These are phyloP conservation scores for Chymomyza caudatula DNA, from an alignment of 2,888 invertebrate genomes.

Conservation along the genomic window DNA sequence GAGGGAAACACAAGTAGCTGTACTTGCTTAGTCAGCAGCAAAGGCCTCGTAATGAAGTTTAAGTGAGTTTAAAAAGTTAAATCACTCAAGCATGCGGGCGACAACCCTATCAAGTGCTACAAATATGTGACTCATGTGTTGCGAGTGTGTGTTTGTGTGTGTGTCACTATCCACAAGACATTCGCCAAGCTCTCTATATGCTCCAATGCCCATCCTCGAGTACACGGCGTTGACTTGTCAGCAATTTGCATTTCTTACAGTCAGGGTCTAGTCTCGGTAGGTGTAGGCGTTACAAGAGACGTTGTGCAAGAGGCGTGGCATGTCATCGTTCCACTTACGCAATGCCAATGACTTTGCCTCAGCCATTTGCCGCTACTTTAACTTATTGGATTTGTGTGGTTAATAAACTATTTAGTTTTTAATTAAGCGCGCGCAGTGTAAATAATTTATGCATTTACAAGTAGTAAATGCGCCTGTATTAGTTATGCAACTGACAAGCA, in stretches of 20 bases:
- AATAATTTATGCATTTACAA: conserved; percentile 29
- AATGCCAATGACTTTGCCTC: conserved; percentile 4
- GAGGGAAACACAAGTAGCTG: conserved; percentile 21
- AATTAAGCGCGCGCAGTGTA: conserved; percentile 45
- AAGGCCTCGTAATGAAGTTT: conserved; percentile 53
- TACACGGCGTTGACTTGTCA: conserved; percentile 10
- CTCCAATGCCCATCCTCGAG: background rate
- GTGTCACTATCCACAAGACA: background rate
- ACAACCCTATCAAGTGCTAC: background rate
- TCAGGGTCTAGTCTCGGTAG: background rate
- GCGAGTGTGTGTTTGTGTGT: conserved; percentile 18
- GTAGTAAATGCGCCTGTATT: conserved; percentile 9
- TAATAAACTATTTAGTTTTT: conserved; percentile 57
- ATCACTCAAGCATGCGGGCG: conserved; percentile 21
- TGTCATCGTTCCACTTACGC: background rate
- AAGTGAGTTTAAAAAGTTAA: conserved; percentile 48
- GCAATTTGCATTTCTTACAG: conserved; percentile 49
- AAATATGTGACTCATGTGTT: conserved; percentile 45
- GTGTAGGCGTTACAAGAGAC: conserved; percentile 1
- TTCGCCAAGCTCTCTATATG: background rate
- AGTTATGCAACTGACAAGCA: conserved; percentile 23
- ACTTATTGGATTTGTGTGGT: conserved; percentile 66
- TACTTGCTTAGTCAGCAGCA: conserved; percentile 54
- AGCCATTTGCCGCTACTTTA: conserved; percentile 25
- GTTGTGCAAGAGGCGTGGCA: background rate